A percentile compares a stretch with the other conserved stretches of the same genome.
These are phyloP conservation scores for Psittacula derbiana DNA, from an alignment of 2,797 vertebrate genomes.

Conservation along the genomic window DNA sequence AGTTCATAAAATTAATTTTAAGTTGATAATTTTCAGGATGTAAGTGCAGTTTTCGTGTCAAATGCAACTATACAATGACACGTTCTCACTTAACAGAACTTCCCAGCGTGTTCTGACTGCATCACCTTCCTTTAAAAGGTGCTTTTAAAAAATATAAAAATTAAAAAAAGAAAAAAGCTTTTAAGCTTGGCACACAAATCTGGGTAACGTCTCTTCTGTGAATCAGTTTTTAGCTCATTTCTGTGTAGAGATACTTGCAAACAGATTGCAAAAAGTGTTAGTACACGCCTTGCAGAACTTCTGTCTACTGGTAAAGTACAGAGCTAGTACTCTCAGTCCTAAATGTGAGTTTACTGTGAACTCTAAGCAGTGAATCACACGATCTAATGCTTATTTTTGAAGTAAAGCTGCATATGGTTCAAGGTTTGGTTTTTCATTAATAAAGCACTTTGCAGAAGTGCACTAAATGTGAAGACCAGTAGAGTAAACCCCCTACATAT, in stretches of 20 bases:
- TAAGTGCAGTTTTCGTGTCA: not conserved
- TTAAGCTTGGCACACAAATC: not conserved
- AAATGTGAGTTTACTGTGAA: not conserved
- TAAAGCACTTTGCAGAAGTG: not conserved
- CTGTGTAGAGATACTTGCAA: not conserved
- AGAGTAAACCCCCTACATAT: not conserved
- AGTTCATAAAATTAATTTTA: slow-evolving; percentile 27
- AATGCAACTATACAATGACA: not conserved
- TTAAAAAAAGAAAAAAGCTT: not conserved
- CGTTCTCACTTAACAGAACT: not conserved
- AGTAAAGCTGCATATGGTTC: not conserved
- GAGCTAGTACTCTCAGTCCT: not conserved
- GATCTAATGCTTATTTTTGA: not conserved
- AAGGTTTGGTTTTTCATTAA: not conserved
- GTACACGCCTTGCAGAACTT: not conserved
- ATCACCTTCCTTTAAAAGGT: not conserved
- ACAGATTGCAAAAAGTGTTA: not conserved
- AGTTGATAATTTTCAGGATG: not conserved
- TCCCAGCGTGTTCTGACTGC: not conserved
- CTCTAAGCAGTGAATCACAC: not conserved
- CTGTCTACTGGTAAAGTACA: not conserved
- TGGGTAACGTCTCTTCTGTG: not conserved
- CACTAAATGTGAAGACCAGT: not conserved
- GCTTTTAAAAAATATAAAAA: not conserved
- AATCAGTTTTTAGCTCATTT: not conserved